Evolutionary conservation across 2,797 vertebrate genomes (phyloP).

Genomic region (Basileuterus tristriatus): DNA sequence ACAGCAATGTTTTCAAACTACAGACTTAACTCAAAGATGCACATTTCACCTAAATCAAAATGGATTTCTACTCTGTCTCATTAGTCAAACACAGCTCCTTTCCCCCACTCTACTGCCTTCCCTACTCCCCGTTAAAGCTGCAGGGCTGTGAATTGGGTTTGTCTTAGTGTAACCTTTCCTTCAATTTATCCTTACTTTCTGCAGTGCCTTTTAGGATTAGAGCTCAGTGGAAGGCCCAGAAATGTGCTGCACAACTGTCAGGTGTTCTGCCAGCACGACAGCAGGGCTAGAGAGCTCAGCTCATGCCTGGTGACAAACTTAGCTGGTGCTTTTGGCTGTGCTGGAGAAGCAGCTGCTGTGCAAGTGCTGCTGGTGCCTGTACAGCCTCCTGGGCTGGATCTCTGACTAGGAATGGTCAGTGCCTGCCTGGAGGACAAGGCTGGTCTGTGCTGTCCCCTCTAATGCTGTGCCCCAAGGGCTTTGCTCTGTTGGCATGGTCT

Average conservation of each 20-base stretch:
- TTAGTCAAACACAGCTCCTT: not conserved
- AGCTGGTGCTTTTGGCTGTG: not conserved
- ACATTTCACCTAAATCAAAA: not conserved
- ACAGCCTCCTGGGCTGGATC: not conserved
- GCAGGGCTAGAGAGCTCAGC: not conserved
- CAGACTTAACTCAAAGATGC: not conserved
- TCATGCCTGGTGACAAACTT: not conserved
- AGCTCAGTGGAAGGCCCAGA: not conserved
- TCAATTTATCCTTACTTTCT: not conserved
- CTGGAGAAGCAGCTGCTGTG: not conserved
- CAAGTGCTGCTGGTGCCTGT: not conserved
- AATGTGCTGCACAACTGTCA: not conserved
- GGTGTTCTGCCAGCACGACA: not conserved
- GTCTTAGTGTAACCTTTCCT: not conserved
- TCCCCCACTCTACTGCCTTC: rapidly evolving
- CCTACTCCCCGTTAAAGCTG: not conserved
- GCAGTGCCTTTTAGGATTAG: not conserved
- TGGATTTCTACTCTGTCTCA: not conserved
- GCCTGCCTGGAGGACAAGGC: not conserved
- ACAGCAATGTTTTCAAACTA: not conserved
- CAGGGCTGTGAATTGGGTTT: not conserved
- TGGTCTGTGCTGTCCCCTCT: not conserved
- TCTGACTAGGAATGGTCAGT: not conserved
- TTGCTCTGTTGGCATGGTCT: not conserved
- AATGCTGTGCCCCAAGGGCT: not conserved